Percentiles rank a stretch among this genome's conserved stretches.
Conservation (phyloP, 2,113 vertebrate genomes). For the Equus quagga region DNA sequence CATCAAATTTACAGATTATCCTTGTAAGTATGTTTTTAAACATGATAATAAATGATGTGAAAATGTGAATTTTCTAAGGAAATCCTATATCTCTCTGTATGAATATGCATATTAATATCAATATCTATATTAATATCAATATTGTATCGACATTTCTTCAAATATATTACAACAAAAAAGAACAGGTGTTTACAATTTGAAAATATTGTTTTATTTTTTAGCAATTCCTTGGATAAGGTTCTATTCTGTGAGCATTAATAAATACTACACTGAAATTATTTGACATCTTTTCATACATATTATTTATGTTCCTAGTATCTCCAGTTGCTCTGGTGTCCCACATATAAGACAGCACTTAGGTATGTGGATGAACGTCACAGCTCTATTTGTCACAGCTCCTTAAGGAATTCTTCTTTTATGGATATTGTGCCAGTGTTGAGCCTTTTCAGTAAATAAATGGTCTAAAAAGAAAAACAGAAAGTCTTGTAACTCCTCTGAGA, state of each 20-base stretch:
- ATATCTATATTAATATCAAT: not conserved
- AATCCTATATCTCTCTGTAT: not conserved
- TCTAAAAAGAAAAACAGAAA: conserved; percentile 27
- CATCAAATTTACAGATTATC: not conserved
- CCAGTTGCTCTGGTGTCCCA: not conserved
- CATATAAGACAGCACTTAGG: not conserved
- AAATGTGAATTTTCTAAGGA: not conserved
- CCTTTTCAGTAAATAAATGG: not conserved
- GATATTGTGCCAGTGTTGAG: not conserved
- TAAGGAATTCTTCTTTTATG: not conserved
- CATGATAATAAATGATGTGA: not conserved
- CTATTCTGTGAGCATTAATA: not conserved
- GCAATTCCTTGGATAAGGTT: not conserved
- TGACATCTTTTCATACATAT: not conserved
- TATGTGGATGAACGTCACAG: not conserved
- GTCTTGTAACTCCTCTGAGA: not conserved
- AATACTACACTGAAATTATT: not conserved
- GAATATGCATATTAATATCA: not conserved
- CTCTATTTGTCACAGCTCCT: not conserved
- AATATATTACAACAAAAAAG: not conserved
- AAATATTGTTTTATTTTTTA: conserved; percentile 32
- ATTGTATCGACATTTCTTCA: not conserved
- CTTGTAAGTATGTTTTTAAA: not conserved
- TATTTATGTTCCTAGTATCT: not conserved
- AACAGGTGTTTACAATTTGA: not conserved